Evolutionary conservation across 2,888 invertebrate genomes (phyloP), one percentile per base, ranked within the genome.

Genomic region (Encarsia formosa): DNA sequence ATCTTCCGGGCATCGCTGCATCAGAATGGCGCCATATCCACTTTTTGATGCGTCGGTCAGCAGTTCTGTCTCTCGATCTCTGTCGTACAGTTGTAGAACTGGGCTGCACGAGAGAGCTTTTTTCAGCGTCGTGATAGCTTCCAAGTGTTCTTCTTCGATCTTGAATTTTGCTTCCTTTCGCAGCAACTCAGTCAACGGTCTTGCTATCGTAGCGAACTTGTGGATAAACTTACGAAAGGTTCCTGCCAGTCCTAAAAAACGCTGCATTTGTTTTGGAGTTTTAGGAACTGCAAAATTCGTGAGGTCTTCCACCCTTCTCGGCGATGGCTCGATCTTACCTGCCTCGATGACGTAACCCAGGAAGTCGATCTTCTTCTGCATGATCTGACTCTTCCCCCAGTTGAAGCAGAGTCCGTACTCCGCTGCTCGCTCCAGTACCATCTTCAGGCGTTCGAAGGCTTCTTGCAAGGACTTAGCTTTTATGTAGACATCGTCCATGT

Each of bases 331-430:
- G 1, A n/a, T n/a, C n/a, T n/a, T n/a, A n/a, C n/a, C 26, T 2
- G 20, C n/a, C 24, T 50, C 46, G 1, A 57, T 42, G 2, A 56
- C 11, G 35, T 57, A 37, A 4, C 58, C 59, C 13, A 59, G 32
- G 32, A 49, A 61, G n/a, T 59, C 54, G 1, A 60, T 51, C n/a
- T 43, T 32, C n/a, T n/a, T n/a, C n/a, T n/a, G n/a, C n/a, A n/a
- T n/a, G n/a, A n/a, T n/a, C n/a, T n/a, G n/a, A n/a, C n/a, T n/a
- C n/a, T n/a, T n/a, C n/a, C n/a, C n/a, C n/a, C n/a, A n/a, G n/a
- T n/a, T n/a, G n/a, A n/a, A n/a, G n/a, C n/a, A n/a, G n/a, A n/a
- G n/a, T n/a, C n/a, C n/a, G n/a, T n/a, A n/a, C n/a, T n/a, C n/a
- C n/a, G n/a, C n/a, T n/a, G n/a, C n/a, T n/a, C n/a, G n/a, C n/a